Conservation (phyloP, 2,113 vertebrate species). For the Rana temporaria region DNA sequence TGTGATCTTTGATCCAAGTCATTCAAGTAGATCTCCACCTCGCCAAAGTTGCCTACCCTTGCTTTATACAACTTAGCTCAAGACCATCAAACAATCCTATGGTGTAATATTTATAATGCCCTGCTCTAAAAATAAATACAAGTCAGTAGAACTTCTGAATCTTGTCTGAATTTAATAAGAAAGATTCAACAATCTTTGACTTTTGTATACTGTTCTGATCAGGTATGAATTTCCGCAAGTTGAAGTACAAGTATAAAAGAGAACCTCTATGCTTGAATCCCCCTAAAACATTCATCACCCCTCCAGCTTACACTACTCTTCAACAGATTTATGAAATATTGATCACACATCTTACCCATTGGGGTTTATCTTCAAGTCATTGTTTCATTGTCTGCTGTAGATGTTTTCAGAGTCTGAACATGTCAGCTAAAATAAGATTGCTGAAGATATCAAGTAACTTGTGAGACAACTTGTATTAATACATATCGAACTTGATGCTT, state of each 20-base stretch:
- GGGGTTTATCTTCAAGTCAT: not conserved
- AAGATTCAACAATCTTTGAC: not conserved
- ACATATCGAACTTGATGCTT: too few relatives aligned
- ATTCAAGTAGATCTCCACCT: too few relatives aligned
- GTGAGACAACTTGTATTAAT: too few relatives aligned
- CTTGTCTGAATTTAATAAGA: not conserved
- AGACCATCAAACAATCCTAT: not conserved
- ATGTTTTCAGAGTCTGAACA: not conserved
- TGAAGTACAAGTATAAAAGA: constrained; percentile 4
- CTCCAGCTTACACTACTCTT: not conserved
- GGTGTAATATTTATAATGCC: constrained; percentile 5
- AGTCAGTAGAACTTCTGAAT: not conserved
- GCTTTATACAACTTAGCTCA: not conserved
- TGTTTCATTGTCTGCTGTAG: not conserved
- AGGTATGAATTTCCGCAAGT: not conserved
- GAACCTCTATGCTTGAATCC: constrained; percentile 4
- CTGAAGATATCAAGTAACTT: too few relatives aligned
- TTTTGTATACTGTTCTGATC: not conserved
- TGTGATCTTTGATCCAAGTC: too few relatives aligned
- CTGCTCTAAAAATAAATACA: constrained; percentile 26
- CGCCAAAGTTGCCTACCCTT: too few relatives aligned
- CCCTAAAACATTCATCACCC: not conserved
- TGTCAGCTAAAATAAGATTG: too few relatives aligned
- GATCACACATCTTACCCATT: constrained; percentile 12
- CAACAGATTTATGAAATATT: constrained; percentile 19